Percentiles rank a stretch among this genome's conserved stretches.
Evolutionary conservation across 2,113 vertebrate genomes (phyloP).

Genomic region (Vanacampus margaritifer): DNA sequence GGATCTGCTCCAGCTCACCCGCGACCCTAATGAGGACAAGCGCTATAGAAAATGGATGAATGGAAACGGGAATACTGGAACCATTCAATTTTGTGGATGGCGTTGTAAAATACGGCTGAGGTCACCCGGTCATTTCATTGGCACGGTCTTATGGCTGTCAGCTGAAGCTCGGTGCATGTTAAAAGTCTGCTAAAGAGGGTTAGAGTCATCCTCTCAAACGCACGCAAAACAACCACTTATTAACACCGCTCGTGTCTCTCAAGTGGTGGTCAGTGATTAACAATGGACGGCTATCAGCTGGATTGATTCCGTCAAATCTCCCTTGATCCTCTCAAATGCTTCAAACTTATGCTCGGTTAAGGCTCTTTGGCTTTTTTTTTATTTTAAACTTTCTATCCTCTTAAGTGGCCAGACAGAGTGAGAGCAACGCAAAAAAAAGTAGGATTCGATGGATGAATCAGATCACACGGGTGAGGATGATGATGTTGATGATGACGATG

Average conservation of each 20-base stretch:
- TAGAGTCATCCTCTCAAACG: constrained; percentile 59
- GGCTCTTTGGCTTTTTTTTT: constrained; percentile 63
- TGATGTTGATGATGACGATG: background rate
- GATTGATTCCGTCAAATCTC: constrained; percentile 72
- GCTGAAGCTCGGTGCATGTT: background rate
- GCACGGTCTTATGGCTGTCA: background rate
- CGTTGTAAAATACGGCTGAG: background rate
- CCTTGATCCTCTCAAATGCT: constrained; percentile 64
- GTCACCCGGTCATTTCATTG: background rate
- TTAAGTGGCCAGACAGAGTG: constrained; percentile 63
- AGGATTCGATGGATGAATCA: constrained; percentile 54
- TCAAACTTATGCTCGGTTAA: constrained; percentile 67
- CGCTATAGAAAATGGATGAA: background rate
- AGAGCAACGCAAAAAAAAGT: constrained; percentile 41
- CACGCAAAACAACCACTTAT: constrained; percentile 64
- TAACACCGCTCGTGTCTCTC: constrained; percentile 61
- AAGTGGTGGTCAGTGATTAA: constrained; percentile 69
- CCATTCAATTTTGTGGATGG: background rate
- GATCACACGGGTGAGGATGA: constrained; percentile 34
- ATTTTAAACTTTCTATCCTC: constrained; percentile 65
- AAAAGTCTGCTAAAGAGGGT: constrained; percentile 40
- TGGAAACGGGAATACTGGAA: too few species aligned
- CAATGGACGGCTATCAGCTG: constrained; percentile 70
- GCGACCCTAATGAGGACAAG: background rate
- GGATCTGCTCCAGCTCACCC: background rate